Conservation (phyloP, 1,140 invertebrate species). For the Thaumetopoea pityocampa region DNA sequence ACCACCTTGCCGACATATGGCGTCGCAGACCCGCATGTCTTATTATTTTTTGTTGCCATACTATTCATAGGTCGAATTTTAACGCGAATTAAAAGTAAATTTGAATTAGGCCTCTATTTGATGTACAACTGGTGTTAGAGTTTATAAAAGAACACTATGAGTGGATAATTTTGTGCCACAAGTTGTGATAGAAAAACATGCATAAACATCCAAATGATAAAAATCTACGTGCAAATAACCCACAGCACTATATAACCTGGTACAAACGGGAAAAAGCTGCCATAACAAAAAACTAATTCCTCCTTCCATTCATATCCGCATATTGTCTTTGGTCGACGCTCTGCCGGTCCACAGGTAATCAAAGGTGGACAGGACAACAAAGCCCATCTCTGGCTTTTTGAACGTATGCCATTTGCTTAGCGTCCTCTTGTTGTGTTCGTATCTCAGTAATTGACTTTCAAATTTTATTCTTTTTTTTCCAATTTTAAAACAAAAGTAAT, state of each 20-base stretch:
- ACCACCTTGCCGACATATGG: constrained; percentile 56
- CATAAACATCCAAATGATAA: too few species aligned
- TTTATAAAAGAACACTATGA: too few species aligned
- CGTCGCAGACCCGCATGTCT: constrained; percentile 37
- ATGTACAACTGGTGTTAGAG: too few species aligned
- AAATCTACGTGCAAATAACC: too few species aligned
- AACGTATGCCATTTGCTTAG: constrained; percentile 12
- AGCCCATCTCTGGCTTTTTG: constrained; percentile 18
- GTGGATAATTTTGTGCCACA: too few species aligned
- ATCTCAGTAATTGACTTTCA: constrained; percentile 18
- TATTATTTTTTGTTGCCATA: constrained; percentile 24
- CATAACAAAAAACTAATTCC: constrained; percentile 20
- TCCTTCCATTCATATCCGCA: constrained; percentile 14
- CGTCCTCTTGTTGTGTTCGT: constrained; percentile 12
- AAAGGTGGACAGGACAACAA: constrained; percentile 18
- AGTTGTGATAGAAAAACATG: background rate
- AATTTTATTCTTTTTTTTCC: constrained; percentile 18
- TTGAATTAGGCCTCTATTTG: background rate
- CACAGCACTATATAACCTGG: too few species aligned
- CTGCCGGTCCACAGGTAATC: constrained; percentile 18
- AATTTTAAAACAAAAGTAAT: too few species aligned
- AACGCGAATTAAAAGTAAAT: background rate
- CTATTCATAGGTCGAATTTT: constrained; percentile 8
- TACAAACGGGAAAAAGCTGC: too few species aligned
- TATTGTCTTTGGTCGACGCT: constrained; percentile 17